Base-by-base conservation (phyloP, 2,797 vertebrate genomes). In the Selene dorsalis region DNA sequence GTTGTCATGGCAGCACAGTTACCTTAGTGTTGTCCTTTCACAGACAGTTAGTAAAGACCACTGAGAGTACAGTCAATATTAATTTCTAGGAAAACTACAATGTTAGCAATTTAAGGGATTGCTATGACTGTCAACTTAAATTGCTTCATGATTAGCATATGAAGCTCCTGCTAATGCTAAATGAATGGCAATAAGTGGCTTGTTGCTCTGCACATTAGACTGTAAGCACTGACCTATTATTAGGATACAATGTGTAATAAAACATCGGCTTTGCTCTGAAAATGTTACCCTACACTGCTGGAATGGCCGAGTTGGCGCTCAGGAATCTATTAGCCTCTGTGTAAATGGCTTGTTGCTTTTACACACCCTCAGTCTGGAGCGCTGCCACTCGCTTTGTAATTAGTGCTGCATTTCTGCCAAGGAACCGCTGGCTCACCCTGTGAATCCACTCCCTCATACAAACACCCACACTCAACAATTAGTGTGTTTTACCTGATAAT, bases 401-500 rank as follows among this genome's bases (percentile, higher is more conserved):
- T 97, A 97, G 96, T 95, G 94, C 94, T 94, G 94, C 95, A 95
- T 96, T 97, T 96, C 95, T 96, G 96, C 96, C 95, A 88, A 94
- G 75, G 94, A 96, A 96, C 96, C 96, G 95, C 95, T 95, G 87
- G 85, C 89, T 91, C 85, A 82, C 84, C 77, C 89, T 53, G 76
- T 57, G 71, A 73, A 66, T 47, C 52, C 86, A 63, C 82, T 83
- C 63, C 45, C 91, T 95, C 96, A 96, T 88, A 94, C 95, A 97
- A 87, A 91, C 87, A 87, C 74, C 53, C 86, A 78, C 83, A 75
- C 87, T 79, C 80, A 96, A 97, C 97, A 99, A 98, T 99, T 99
- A 99, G 97, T 92, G 96, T 96, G 96, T 96, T 98, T 97, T 96
- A 97, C 95, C 96, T 96, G 96, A 97, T 98, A 98, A 98, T 97